phyloP scores from a whole-genome alignment of 2,797 vertebrate genomes.

The Sebastes aleutianus region DNA sequence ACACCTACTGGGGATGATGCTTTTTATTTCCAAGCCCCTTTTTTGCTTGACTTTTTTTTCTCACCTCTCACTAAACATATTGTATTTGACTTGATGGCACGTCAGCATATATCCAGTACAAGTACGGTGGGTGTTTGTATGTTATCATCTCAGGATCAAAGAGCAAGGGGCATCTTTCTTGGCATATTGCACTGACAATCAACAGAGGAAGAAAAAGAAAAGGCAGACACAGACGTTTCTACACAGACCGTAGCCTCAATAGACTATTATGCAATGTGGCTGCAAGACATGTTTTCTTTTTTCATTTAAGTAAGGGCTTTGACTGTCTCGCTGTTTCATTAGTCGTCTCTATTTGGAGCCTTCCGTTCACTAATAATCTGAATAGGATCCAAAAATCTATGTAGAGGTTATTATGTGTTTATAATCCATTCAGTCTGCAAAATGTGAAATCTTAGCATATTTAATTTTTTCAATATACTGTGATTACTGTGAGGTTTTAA shows the following conservation, averaged over 20 bases:
- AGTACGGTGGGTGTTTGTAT: not conserved
- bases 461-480: too few species aligned
- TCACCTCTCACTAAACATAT: not conserved
- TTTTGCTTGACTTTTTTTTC: not conserved
- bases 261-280: not conserved
- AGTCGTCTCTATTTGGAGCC: not conserved
- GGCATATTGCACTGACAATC: not conserved
- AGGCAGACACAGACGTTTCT: not conserved
- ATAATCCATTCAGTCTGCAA: too few species aligned
- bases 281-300: not conserved
- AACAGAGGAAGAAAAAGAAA: not conserved
- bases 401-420: not conserved
- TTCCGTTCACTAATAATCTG: not conserved
- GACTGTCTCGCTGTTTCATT: not conserved
- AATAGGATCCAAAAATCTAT: not conserved
- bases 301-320: not conserved
- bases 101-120: not conserved
- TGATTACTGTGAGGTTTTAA: too few species aligned
- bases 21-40: not conserved
- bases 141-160: not conserved
- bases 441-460: too few species aligned
- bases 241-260: not conserved
- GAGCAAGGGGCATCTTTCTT: not conserved
- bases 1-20: not conserved
- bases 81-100: not conserved